Percentiles rank a stretch among this genome's conserved stretches.
phyloP scores from a whole-genome alignment of 2,888 invertebrate species.

The Stegana nigrithorax region DNA sequence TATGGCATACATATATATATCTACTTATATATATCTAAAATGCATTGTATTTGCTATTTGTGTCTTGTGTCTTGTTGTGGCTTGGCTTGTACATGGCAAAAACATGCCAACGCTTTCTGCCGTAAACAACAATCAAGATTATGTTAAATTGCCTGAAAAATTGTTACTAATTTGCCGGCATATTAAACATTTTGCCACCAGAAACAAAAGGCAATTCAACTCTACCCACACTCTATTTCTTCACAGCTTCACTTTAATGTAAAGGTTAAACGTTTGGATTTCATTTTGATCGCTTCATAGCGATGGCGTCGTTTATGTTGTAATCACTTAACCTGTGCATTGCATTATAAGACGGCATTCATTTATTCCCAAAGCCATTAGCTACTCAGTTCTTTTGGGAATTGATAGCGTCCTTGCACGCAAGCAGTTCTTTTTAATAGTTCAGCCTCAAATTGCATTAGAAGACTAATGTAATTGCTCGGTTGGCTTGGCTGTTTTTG shows the following conservation, averaged over 20 bases:
- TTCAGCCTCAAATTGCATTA: background rate
- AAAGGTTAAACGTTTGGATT: too few relatives aligned
- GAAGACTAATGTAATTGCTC: background rate
- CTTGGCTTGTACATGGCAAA: background rate
- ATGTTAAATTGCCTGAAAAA: constrained; percentile 58
- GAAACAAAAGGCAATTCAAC: too few relatives aligned
- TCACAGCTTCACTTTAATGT: too few relatives aligned
- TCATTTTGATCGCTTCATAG: too few relatives aligned
- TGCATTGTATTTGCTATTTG: background rate
- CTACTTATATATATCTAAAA: background rate
- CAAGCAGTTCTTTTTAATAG: background rate
- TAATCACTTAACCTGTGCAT: too few relatives aligned
- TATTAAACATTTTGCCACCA: constrained; percentile 36
- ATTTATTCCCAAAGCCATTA: too few relatives aligned
- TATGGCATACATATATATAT: background rate
- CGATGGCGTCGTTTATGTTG: too few relatives aligned
- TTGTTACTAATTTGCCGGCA: constrained; percentile 54
- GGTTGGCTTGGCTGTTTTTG: background rate
- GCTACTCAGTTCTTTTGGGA: too few relatives aligned
- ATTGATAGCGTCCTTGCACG: background rate
- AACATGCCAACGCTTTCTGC: too few relatives aligned
- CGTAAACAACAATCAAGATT: constrained; percentile 54
- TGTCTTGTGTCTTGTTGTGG: background rate
- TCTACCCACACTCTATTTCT: too few relatives aligned
- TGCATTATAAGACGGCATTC: too few relatives aligned